A percentile compares a stretch with the other conserved stretches of the same genome.
Evolutionary conservation across 2,888 invertebrate genomes (phyloP).

Genomic region (Eristalis intricaria): DNA sequence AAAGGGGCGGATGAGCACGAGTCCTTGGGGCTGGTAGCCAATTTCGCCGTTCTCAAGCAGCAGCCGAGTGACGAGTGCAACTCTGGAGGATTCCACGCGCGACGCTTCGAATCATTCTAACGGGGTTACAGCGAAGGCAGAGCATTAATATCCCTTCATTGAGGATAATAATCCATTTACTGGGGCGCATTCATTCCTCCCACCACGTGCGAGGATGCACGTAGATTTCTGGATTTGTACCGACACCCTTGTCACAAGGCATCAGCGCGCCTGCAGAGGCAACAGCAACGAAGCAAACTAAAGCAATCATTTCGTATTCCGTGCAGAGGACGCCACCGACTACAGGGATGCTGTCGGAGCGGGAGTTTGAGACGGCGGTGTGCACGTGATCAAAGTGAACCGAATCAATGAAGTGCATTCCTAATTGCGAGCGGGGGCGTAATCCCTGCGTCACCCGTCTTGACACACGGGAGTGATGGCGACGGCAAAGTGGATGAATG

Average conservation of each 20-base stretch:
- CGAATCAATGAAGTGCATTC: slow-evolving; percentile 68
- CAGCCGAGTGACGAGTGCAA: not conserved
- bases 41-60: not conserved
- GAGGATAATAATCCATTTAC: slow-evolving; percentile 56
- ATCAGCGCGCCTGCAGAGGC: not conserved
- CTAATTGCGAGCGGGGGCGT: slow-evolving; percentile 51
- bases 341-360: not conserved
- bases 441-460: not conserved
- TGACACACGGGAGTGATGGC: not conserved
- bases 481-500: not conserved
- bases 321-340: slow-evolving; percentile 8
- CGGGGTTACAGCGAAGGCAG: slow-evolving; percentile 5
- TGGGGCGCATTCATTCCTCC: not conserved
- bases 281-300: not conserved
- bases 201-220: not conserved
- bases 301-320: slow-evolving; percentile 58
- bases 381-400: slow-evolving; percentile 68
- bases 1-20: slow-evolving; percentile 48
- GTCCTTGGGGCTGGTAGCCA: slow-evolving; percentile 20
- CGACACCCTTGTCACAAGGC: slow-evolving; percentile 13
- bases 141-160: slow-evolving; percentile 32
- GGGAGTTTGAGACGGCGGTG: not conserved
- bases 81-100: not conserved
- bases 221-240: slow-evolving; percentile 12
- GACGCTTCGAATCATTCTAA: not conserved